These are phyloP conservation scores for Dendrolimus punctatus DNA, from an alignment of 1,140 invertebrate genomes.

Conservation along the genomic window DNA sequence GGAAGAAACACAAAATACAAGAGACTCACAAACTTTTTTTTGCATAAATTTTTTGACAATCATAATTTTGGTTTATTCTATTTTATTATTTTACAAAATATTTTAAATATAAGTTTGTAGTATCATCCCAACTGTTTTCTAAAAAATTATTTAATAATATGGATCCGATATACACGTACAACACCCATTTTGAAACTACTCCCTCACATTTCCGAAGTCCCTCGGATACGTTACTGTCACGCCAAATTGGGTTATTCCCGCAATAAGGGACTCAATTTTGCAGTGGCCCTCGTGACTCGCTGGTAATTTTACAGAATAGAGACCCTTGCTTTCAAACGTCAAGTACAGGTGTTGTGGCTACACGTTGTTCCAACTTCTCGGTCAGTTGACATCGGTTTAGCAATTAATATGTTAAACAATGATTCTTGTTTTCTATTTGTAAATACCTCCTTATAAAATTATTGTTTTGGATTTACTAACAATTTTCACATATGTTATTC, in stretches of 20 bases:
- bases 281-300: slow-evolving; percentile 17
- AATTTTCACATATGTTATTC: too few species aligned
- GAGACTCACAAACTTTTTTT: too few species aligned
- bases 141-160: background rate
- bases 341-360: slow-evolving; percentile 30
- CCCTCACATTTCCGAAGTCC: slow-evolving; percentile 6
- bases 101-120: too few species aligned
- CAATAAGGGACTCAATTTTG: slow-evolving; percentile 26
- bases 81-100: too few species aligned
- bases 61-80: too few species aligned
- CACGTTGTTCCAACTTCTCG: slow-evolving; percentile 30
- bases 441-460: background rate
- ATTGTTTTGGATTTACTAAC: background rate
- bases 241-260: slow-evolving; percentile 30
- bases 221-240: slow-evolving; percentile 14
- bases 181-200: background rate
- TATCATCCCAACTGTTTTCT: background rate
- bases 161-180: background rate
- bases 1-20: too few species aligned
- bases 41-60: too few species aligned
- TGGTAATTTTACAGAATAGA: slow-evolving; percentile 37
- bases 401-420: slow-evolving; percentile 15
- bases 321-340: slow-evolving; percentile 30
- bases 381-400: slow-evolving; percentile 1
- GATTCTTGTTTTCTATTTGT: slow-evolving; percentile 4